Percentiles rank a stretch among this genome's conserved stretches.
These are phyloP conservation scores for Folsomia candida DNA, from an alignment of 2,888 invertebrate genomes.

Conservation along the genomic window DNA sequence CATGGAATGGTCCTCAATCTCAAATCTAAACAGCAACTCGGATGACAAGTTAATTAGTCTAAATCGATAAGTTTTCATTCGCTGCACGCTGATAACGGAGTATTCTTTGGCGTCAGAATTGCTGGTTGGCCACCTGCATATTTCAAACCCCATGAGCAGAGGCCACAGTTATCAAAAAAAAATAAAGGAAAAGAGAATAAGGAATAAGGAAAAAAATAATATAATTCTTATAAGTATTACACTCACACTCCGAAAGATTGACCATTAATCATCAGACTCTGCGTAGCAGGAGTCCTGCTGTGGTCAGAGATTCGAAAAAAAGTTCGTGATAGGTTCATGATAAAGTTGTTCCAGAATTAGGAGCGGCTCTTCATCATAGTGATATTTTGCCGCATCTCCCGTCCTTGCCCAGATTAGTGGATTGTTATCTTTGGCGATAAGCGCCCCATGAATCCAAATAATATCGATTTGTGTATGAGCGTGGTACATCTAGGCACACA, in stretches of 20 bases:
- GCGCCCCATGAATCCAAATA: conserved; percentile 31
- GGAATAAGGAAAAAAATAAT: too few relatives aligned
- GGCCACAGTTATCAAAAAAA: too few relatives aligned
- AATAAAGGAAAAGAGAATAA: too few relatives aligned
- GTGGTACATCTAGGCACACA: conserved; percentile 36
- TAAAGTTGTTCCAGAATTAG: neutral
- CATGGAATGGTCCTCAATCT: conserved; percentile 25
- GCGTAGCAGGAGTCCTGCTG: neutral
- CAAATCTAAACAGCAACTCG: conserved; percentile 29
- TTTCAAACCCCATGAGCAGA: too few relatives aligned
- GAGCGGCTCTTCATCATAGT: neutral
- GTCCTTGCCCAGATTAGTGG: neutral
- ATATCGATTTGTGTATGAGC: conserved; percentile 33
- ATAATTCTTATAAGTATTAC: neutral
- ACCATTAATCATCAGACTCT: neutral
- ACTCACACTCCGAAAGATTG: neutral
- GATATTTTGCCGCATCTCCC: neutral
- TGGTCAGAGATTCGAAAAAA: neutral
- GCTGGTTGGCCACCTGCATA: neutral
- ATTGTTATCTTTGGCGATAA: conserved; percentile 26
- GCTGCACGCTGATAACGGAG: conserved; percentile 26
- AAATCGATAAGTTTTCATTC: conserved; percentile 30
- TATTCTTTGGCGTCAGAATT: conserved; percentile 24
- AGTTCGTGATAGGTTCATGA: neutral
- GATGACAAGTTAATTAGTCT: conserved; percentile 32